Percentiles rank a stretch among this genome's conserved stretches.
Evolutionary conservation across 2,888 invertebrate species (phyloP).

Genomic region (Eucera pruinosa): DNA sequence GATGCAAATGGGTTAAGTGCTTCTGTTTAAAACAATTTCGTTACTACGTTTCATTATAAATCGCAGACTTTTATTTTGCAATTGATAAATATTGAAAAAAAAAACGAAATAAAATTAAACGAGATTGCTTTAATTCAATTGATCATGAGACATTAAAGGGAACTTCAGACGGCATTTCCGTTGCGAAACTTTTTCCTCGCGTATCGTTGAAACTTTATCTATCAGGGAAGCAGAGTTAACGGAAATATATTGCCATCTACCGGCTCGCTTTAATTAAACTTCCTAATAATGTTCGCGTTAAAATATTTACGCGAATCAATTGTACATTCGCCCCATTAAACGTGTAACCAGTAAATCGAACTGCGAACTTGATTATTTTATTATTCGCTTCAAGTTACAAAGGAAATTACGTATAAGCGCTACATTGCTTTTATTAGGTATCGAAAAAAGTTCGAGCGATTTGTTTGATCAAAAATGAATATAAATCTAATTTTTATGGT

Average conservation of each 20-base stretch:
- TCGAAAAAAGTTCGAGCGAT: too few relatives aligned
- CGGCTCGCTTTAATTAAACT: slow-evolving; percentile 15
- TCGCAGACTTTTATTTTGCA: too few relatives aligned
- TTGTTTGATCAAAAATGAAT: too few relatives aligned
- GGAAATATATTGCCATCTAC: neutral
- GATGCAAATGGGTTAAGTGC: too few relatives aligned
- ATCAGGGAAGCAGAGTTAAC: neutral
- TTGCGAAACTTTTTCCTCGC: neutral
- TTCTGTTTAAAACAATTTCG: too few relatives aligned
- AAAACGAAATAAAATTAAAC: too few relatives aligned
- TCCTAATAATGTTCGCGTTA: neutral
- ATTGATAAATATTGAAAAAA: too few relatives aligned
- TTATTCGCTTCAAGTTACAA: too few relatives aligned
- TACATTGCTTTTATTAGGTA: too few relatives aligned
- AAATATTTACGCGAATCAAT: slow-evolving; percentile 7
- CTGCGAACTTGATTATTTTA: neutral
- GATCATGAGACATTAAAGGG: neutral
- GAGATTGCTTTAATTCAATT: neutral
- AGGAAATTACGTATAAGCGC: too few relatives aligned
- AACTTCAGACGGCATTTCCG: neutral
- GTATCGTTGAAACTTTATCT: neutral
- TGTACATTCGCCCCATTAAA: neutral
- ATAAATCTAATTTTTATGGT: too few relatives aligned
- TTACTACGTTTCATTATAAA: too few relatives aligned
- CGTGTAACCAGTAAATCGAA: neutral